A percentile compares a stretch with the other conserved stretches of the same genome.
phyloP scores from a whole-genome alignment of 2,797 vertebrate species.

The Eupleurogrammus muticus region DNA sequence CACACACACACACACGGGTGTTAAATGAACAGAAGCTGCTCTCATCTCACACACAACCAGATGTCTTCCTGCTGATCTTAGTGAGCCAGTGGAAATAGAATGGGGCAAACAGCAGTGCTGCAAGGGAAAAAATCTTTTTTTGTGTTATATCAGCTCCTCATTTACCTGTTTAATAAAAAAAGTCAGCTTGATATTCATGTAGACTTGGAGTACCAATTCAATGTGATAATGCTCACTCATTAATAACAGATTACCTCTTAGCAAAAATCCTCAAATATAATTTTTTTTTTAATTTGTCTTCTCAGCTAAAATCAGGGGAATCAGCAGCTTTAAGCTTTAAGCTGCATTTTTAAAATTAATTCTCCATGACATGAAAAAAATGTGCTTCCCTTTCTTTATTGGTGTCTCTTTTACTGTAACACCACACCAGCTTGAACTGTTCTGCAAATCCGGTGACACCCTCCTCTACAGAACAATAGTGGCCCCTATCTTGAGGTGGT shows the following conservation, averaged over 20 bases:
- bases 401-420: conserved; percentile 3
- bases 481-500: conserved; percentile 29
- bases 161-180: conserved; percentile 7
- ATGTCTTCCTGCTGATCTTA: conserved; percentile 20
- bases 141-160: not conserved
- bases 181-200: not conserved
- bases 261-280: conserved; percentile 2
- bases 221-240: conserved; percentile 12
- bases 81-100: conserved; percentile 5
- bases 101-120: conserved; percentile 10
- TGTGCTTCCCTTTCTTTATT: conserved; percentile 1
- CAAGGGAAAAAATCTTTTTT: not conserved
- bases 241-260: conserved; percentile 4
- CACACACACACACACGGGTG: conserved; percentile 27
- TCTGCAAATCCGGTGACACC: conserved; percentile 21
- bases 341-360: conserved; percentile 12
- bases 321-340: not conserved
- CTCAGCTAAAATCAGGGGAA: conserved; percentile 15
- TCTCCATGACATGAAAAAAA: not conserved
- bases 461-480: conserved; percentile 25
- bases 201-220: not conserved
- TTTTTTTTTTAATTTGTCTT: conserved; percentile 17
- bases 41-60: conserved; percentile 27
- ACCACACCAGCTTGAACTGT: conserved; percentile 28
- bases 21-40: conserved; percentile 27